Evolutionary conservation across 64 coral and sea anemone genomes (phyloP).

Genomic region (Orbicella faveolata): DNA sequence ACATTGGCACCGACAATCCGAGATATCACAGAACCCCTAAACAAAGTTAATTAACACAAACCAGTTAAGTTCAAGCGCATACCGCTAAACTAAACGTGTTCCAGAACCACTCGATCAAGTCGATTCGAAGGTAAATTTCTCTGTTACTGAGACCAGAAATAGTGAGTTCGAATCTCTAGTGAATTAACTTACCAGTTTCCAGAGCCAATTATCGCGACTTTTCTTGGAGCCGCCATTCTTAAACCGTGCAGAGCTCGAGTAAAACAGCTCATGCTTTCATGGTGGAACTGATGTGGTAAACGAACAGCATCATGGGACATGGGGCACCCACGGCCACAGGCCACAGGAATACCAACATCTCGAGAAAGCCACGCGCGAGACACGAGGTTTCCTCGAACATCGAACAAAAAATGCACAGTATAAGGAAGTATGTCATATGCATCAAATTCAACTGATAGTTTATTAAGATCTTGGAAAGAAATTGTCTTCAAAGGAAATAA

Average conservation of each 20-base stretch:
- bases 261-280: slow-evolving; percentile 10
- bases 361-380: too few species aligned
- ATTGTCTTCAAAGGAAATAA: too few species aligned
- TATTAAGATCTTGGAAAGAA: too few species aligned
- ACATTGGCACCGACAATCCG: slow-evolving; percentile 78
- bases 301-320: neutral
- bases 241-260: neutral
- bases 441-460: too few species aligned
- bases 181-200: slow-evolving; percentile 85
- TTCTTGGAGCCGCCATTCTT: slow-evolving; percentile 21
- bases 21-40: slow-evolving; percentile 91
- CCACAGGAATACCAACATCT: neutral
- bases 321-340: neutral
- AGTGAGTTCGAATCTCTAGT: neutral
- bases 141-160: neutral
- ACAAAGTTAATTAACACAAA: neutral
- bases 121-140: neutral
- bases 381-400: too few species aligned
- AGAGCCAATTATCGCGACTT: slow-evolving; percentile 87
- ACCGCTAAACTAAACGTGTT: neutral
- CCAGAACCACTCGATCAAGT: neutral
- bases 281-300: neutral
- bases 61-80: neutral
- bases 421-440: too few species aligned
- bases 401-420: too few species aligned